Conservation (phyloP, 2,113 vertebrate species). For the Siniperca chuatsi region DNA sequence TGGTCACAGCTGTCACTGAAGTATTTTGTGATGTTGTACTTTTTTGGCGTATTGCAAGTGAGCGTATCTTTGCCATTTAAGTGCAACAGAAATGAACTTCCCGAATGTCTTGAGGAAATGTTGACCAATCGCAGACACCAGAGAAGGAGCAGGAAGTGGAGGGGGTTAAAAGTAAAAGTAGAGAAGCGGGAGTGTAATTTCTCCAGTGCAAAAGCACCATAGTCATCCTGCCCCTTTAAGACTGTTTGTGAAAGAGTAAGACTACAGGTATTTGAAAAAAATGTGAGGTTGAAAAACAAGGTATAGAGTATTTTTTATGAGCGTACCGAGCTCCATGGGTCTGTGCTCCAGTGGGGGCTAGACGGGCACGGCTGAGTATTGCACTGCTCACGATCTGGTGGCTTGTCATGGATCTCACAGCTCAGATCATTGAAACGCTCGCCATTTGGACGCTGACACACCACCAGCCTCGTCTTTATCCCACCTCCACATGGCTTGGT, state of each 20-base stretch:
- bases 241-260: conserved; percentile 48
- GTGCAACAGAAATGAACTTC: conserved; percentile 68
- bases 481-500: conserved; percentile 93
- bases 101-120: conserved; percentile 59
- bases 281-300: conserved; percentile 65
- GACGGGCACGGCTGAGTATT: conserved; percentile 92
- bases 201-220: conserved; percentile 50
- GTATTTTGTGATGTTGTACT: conserved; percentile 47
- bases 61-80: conserved; percentile 57
- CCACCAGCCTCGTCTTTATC: conserved; percentile 93
- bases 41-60: conserved; percentile 55
- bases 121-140: conserved; percentile 55
- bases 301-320: conserved; percentile 85
- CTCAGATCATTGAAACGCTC: conserved; percentile 96
- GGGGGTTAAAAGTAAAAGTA: conserved; percentile 48
- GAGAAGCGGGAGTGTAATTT: conserved; percentile 37
- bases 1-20: conserved; percentile 75
- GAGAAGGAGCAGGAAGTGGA: conserved; percentile 55
- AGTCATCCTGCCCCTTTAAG: conserved; percentile 45
- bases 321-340: conserved; percentile 99
- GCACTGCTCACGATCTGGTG: conserved; percentile 96
- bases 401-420: conserved; percentile 98
- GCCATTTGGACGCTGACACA: conserved; percentile 93
- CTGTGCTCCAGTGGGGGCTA: conserved; percentile 91
- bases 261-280: conserved; percentile 49